Evolutionary conservation across 2,888 invertebrate species (phyloP), one percentile per base, ranked within the genome.

Genomic region (Cephus sareptanus): DNA sequence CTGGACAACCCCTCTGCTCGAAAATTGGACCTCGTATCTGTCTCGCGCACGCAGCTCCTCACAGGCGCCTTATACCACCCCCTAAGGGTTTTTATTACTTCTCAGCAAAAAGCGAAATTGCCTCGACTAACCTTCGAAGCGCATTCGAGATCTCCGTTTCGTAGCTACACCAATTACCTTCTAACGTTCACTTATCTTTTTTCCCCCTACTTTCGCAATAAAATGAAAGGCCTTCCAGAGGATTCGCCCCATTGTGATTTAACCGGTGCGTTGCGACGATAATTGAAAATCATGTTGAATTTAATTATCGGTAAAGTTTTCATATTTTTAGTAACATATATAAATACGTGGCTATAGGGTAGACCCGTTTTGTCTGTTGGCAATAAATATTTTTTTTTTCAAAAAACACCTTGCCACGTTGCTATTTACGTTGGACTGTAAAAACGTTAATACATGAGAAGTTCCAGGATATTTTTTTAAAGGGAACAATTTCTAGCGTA

Each of bases 11-110:
- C 83, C 80, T 81, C 77, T 80, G 81, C 80, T 79, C 81, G 85
- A 87, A 89, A 91, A 91, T 91, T 90, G 89, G 90, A 90, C 89
- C 92, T 92, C 94, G 91, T 89, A 89, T 91, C 90, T 88, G 84
- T 92, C 93, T 87, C 87, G 83, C 81, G 84, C 86, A 88, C 81
- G 80, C 79, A 69, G 73, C 74, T 73, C 74, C 77, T 77, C 76
- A 75, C 75, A 69, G 68, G 69, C 91, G 92, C 91, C 90, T 92
- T 90, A 89, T 78, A 87, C 83, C 83, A 87, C 85, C 87, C 76
- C 78, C 83, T 78, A 76, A 79, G 82, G 81, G 81, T 81, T 84
- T 84, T 84, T 81, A 84, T 82, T 81, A 83, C 82, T 81, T 83
- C 79, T 77, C 79, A 81, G 81, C 80, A 80, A 82, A 85, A 81